Percentiles rank a stretch among this genome's conserved stretches.
Conservation (phyloP, 2,797 vertebrate species). For the Onychomys torridus region DNA sequence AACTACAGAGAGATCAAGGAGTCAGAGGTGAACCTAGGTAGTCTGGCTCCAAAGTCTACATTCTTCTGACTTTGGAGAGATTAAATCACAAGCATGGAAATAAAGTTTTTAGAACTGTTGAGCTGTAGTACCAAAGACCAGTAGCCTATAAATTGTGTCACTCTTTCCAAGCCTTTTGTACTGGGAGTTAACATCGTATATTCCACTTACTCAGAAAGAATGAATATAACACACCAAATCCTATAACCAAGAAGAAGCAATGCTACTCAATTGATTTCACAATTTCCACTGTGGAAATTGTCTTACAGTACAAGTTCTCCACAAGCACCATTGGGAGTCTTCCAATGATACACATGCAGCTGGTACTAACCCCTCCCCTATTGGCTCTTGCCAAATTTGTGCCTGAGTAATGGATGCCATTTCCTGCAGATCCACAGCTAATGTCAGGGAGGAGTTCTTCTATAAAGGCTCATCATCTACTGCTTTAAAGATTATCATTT, state of each 20-base stretch:
- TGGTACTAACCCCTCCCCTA: neutral
- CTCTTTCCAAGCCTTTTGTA: conserved; percentile 10
- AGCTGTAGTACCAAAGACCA: conserved; percentile 23
- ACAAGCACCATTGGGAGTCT: neutral
- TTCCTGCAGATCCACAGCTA: conserved; percentile 5
- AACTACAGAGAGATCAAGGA: neutral
- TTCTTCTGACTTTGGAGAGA: conserved; percentile 30
- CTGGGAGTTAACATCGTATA: neutral
- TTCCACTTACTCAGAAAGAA: neutral
- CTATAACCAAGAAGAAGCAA: neutral
- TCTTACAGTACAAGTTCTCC: neutral
- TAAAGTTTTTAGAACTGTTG: neutral
- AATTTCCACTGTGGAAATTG: neutral
- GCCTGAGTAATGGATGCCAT: neutral
- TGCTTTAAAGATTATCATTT: neutral
- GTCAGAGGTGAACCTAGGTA: neutral
- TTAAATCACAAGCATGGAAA: conserved; percentile 22
- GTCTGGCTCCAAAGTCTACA: neutral
- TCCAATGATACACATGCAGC: neutral
- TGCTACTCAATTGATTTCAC: neutral
- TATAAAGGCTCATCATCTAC: neutral
- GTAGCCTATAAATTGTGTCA: neutral
- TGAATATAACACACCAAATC: neutral
- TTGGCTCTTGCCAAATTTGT: conserved; percentile 23
- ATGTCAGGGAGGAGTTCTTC: neutral